Base-by-base conservation (phyloP, 2,888 invertebrate species). In the Drosophila percnosoma region DNA sequence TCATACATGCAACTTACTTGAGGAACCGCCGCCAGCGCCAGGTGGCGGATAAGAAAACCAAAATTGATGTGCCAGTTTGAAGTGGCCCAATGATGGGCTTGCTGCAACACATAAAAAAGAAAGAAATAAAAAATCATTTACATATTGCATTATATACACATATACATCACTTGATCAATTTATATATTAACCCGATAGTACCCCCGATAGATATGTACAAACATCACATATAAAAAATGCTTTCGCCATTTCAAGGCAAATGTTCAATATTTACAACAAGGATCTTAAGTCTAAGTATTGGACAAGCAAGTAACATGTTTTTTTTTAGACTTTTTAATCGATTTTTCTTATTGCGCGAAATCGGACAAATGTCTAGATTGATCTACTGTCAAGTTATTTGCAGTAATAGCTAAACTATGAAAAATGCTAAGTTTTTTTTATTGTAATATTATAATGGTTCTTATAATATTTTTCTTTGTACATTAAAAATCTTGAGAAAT, bases 41-140 rank as follows among this genome's bases (percentile, higher is more conserved):
- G 96, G 96, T 91, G 96, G 96, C 94, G 96, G 96, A 94, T 96
- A 96, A 75, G 96, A 96, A 92, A 96, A 96, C 96, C 96, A 96
- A 94, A 96, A 96, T 94, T 96, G 96, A 94, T 96, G 96, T 94
- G 96, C 96, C 96, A 96, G 96, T 94, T 96, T 96, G 95, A 93
- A 78, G 73, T 91, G 91, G 92, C 92, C 92, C 92, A 90, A 82
- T 61, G 68, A 77, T 80, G 92, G 92, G 92, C 91, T 93, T 84
- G 87, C 93, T 93, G 90, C 59, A 87, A 84, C 66, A 64, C 1
- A 61, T 29, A 45, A 48, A 27, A 52, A 0, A 34, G 53, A 65
- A 51, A 6, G 18, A n/a, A 53, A 24, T n/a, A 15, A 55, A 13
- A 21, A 29, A 24, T 45, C 8, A 45, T 24, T 45, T 15, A 24